A percentile compares a stretch with the other conserved stretches of the same genome.
phyloP scores from a whole-genome alignment of 2,797 vertebrate genomes.

The Tinamus major region DNA sequence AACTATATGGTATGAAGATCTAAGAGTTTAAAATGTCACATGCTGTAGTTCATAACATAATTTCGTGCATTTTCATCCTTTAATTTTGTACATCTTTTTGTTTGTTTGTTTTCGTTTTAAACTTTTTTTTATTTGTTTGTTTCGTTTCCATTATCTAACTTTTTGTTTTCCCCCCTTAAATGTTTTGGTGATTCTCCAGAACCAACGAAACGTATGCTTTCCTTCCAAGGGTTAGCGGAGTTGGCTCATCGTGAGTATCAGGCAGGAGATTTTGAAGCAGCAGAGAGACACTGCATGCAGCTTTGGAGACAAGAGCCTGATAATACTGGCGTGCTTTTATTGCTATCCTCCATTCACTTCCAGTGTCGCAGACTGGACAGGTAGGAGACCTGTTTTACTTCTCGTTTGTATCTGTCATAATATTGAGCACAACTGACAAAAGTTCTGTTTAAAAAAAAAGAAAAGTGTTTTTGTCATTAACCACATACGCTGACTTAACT shows the following conservation, averaged over 20 bases:
- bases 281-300: conserved; percentile 99
- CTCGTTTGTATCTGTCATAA: background rate
- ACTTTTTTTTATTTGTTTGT: conserved; percentile 8
- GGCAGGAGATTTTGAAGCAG: conserved; percentile 98
- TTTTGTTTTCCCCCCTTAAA: conserved; percentile 92
- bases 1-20: background rate
- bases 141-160: conserved; percentile 93
- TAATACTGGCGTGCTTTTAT: conserved; percentile 96
- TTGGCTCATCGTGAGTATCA: conserved; percentile 99
- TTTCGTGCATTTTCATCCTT: conserved; percentile 75
- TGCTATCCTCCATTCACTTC: conserved; percentile 99
- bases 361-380: conserved; percentile 99
- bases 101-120: background rate
- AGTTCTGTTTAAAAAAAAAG: background rate
- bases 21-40: background rate
- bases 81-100: conserved; percentile 58
- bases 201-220: conserved; percentile 99
- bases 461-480: background rate
- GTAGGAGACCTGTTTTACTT: conserved; percentile 75
- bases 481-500: background rate
- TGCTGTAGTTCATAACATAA: conserved; percentile 54
- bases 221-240: conserved; percentile 99
- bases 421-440: background rate
- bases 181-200: conserved; percentile 97
- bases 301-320: conserved; percentile 99